These are phyloP conservation scores for Rhea pennata DNA, from an alignment of 2,113 vertebrate species.

Conservation along the genomic window DNA sequence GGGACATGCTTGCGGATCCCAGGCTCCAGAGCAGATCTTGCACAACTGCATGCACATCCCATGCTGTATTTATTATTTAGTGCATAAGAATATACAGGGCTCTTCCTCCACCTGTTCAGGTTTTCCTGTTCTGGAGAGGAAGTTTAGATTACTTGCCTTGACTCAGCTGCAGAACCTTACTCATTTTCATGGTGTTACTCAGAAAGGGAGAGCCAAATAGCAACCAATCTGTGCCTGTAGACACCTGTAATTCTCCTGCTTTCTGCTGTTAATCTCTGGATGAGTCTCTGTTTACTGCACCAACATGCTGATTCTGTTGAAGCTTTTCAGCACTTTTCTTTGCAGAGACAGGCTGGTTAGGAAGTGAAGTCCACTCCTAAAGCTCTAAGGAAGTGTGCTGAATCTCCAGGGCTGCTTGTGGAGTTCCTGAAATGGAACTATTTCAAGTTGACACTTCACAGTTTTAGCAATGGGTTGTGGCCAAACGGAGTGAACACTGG, in stretches of 20 bases:
- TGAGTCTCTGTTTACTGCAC: slow-evolving; percentile 4
- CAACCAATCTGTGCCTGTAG: slow-evolving; percentile 62
- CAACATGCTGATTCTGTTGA: not conserved
- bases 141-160: slow-evolving; percentile 5
- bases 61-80: not conserved
- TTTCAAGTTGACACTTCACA: not conserved
- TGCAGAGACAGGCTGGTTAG: not conserved
- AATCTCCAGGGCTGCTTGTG: not conserved
- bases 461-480: not conserved
- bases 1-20: not conserved
- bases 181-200: slow-evolving; percentile 57
- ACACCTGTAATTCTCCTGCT: slow-evolving; percentile 57
- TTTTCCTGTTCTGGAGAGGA: not conserved
- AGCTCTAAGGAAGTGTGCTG: not conserved
- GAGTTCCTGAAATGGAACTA: not conserved
- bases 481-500: not conserved
- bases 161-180: slow-evolving; percentile 33
- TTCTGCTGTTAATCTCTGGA: slow-evolving; percentile 21
- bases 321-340: not conserved
- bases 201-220: slow-evolving; percentile 39
- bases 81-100: not conserved
- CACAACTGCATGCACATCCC: not conserved
- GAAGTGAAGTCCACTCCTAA: not conserved
- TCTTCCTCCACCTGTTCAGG: slow-evolving; percentile 35
- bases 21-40: not conserved